These are phyloP conservation scores for Fragum sueziense DNA, from an alignment of 2,888 invertebrate species.

Conservation along the genomic window DNA sequence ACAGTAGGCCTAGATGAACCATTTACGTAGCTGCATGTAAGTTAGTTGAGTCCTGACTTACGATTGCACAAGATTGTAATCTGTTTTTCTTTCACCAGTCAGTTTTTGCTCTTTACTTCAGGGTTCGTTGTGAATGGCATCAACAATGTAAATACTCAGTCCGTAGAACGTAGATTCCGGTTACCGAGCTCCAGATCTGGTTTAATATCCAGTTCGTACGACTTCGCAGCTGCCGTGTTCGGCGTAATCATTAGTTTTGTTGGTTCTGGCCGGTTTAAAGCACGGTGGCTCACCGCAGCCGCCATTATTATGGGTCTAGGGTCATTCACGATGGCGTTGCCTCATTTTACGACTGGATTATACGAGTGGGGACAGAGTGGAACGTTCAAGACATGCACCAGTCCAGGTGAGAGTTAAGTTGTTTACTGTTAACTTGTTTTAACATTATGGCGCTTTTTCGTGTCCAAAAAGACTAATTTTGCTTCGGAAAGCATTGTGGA, in stretches of 20 bases:
- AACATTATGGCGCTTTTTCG: neutral
- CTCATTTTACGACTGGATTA: slow-evolving; percentile 89
- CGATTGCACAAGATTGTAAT: no score
- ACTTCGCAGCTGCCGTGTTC: slow-evolving; percentile 77
- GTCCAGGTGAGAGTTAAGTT: neutral
- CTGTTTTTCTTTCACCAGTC: no score
- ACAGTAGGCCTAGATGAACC: no score
- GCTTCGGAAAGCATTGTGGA: no score
- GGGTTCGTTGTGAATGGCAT: slow-evolving; percentile 80
- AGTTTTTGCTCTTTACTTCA: no score
- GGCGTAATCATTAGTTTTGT: slow-evolving; percentile 75
- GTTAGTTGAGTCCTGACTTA: no score
- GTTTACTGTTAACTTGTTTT: neutral
- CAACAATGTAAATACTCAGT: slow-evolving; percentile 79
- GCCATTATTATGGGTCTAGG: slow-evolving; percentile 87
- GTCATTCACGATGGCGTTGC: slow-evolving; percentile 89
- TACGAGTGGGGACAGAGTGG: slow-evolving; percentile 83
- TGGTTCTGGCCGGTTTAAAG: slow-evolving; percentile 82
- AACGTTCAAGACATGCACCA: slow-evolving; percentile 35
- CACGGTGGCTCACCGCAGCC: slow-evolving; percentile 88
- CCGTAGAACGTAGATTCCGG: slow-evolving; percentile 77
- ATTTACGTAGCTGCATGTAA: no score
- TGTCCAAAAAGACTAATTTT: no score
- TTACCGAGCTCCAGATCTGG: slow-evolving; percentile 76
- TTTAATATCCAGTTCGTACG: slow-evolving; percentile 78